Percentiles rank a stretch among this genome's conserved stretches.
Conservation (phyloP, 2,113 vertebrate species). For the Scomber scombrus region DNA sequence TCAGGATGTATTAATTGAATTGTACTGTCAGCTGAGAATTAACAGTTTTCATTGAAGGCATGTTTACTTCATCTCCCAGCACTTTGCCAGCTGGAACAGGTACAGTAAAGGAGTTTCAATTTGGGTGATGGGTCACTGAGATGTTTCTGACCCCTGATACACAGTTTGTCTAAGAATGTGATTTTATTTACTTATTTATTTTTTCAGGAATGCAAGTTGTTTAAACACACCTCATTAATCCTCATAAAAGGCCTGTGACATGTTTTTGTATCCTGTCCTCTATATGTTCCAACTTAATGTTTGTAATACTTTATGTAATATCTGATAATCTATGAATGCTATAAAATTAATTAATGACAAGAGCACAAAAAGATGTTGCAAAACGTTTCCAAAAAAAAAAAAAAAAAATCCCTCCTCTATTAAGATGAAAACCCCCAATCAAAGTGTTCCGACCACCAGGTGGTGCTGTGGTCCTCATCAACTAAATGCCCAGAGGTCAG, state of each 20-base stretch:
- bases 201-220: neutral
- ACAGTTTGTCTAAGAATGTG: neutral
- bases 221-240: neutral
- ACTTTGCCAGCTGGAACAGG: neutral
- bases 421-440: neutral
- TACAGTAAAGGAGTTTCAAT: neutral
- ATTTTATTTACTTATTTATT: neutral
- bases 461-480: constrained; percentile 78
- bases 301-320: neutral
- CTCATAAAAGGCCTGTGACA: neutral
- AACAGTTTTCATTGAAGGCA: neutral
- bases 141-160: neutral
- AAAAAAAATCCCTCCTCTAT: neutral
- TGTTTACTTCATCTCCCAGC: constrained; percentile 3
- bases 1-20: constrained; percentile 33
- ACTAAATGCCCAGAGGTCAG: constrained; percentile 43
- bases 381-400: neutral
- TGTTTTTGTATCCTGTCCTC: neutral
- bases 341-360: neutral
- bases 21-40: constrained; percentile 46
- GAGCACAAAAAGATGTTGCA: neutral
- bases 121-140: neutral
- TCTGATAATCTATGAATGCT: neutral
- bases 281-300: neutral
- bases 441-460: constrained; percentile 74